A percentile compares a stretch with the other conserved stretches of the same genome.
Conservation (phyloP, 1,140 invertebrate species). For the Solenopsis fugax region DNA sequence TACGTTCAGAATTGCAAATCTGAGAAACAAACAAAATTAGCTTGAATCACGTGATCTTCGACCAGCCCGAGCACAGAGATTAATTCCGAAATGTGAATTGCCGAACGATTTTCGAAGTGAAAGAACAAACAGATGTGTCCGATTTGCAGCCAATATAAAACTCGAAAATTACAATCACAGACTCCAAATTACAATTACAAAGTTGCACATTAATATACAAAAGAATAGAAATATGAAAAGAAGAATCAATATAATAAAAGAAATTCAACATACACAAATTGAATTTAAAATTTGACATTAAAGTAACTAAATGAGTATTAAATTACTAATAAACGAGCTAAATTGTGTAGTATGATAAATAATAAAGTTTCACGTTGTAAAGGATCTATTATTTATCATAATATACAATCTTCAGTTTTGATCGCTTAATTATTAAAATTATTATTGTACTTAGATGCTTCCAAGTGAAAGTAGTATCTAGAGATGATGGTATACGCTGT, state of each 20-base stretch:
- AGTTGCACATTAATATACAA: too few species aligned
- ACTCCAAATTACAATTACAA: too few species aligned
- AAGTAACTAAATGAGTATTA: conserved; percentile 15
- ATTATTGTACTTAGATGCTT: conserved; percentile 88
- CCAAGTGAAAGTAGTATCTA: conserved; percentile 90
- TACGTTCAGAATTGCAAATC: not conserved
- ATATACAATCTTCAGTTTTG: not conserved
- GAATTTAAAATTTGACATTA: not conserved
- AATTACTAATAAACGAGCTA: not conserved
- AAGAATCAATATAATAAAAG: not conserved
- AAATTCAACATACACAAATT: not conserved
- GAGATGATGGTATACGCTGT: conserved; percentile 90
- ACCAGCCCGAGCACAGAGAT: too few species aligned
- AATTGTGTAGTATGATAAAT: not conserved
- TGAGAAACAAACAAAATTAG: too few species aligned
- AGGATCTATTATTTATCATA: conserved; percentile 3
- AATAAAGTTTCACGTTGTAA: not conserved
- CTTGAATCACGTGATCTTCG: too few species aligned
- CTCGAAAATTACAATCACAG: too few species aligned
- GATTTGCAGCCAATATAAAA: too few species aligned
- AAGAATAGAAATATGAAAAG: not conserved
- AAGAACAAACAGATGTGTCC: too few species aligned
- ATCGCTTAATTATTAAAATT: conserved; percentile 10
- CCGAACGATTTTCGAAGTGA: too few species aligned
- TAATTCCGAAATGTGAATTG: too few species aligned